A percentile compares a stretch with the other conserved stretches of the same genome.
These are phyloP conservation scores for Anhinga anhinga DNA, from an alignment of 2,113 vertebrate genomes.

Conservation along the genomic window DNA sequence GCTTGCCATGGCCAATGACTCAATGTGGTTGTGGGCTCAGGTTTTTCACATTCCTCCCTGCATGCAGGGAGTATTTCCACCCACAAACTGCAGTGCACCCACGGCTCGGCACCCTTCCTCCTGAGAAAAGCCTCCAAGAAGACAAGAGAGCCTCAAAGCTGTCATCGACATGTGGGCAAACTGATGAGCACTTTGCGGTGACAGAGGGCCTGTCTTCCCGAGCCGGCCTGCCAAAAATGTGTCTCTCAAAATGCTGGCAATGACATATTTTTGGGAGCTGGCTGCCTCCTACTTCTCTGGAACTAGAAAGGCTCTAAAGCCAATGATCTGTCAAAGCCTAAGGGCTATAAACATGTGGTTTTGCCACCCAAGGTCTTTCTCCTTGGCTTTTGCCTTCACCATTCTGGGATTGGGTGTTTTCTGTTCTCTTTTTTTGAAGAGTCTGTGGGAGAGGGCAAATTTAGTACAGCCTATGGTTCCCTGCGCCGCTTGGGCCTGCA, in stretches of 20 bases:
- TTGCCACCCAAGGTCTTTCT: slow-evolving; percentile 37
- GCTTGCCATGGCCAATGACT: neutral
- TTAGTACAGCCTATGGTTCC: neutral
- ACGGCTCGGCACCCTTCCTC: neutral
- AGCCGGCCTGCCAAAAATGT: neutral
- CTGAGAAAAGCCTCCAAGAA: neutral
- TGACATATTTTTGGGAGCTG: neutral
- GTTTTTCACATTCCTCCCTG: neutral
- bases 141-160: neutral
- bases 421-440: neutral
- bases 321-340: slow-evolving; percentile 1
- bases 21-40: neutral
- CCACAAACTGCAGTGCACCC: neutral
- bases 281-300: neutral
- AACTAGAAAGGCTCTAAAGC: neutral
- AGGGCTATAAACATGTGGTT: slow-evolving; percentile 25
- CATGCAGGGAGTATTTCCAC: neutral
- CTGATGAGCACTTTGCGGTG: neutral
- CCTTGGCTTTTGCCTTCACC: neutral
- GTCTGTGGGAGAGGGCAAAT: neutral
- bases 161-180: neutral
- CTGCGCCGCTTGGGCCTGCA: neutral
- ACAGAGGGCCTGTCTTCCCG: neutral
- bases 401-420: neutral
- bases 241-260: neutral